Base-by-base conservation (phyloP, 2,797 vertebrate species). In the Tokudaia tokunoshimensis region DNA sequence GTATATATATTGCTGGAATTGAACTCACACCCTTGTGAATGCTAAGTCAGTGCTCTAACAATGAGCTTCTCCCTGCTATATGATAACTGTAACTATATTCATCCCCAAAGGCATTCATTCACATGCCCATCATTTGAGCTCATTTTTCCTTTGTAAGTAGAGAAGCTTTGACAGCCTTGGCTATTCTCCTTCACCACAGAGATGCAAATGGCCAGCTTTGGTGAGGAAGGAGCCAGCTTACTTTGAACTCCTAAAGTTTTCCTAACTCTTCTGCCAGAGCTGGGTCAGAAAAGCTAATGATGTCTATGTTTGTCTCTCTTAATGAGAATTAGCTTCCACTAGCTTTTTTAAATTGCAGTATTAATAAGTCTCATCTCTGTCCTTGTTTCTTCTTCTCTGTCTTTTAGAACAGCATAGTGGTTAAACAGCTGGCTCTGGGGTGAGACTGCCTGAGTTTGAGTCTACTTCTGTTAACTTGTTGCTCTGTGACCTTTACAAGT, bases 21-120 rank as follows among this genome's bases (percentile, higher is more conserved):
- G 29, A 34, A 61, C 55, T 19, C 29, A 15, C 19, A 11, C 19
- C 13, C 37, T 59, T 61, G 37, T 37, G 4, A 14, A 17, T 44
- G 37, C 57, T 41, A 82, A 83, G 37, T 31, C 2, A 20, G 26
- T 12, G 15, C 59, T 90, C 59, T 65, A 8, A 22, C 13, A 47
- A 24, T 12, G 31, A 65, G 11, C 41, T 63, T n/a, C 52, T 41
- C 29, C 37, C 72, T 24, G 11, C 8, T 14, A 31, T 31, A 50
- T 57, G 9, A 41, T 37, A 13, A 29, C 70, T 91, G 81, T 91
- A 88, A 79, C 72, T 29, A 94, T 72, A 85, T 91, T 94, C 63
- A 81, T 26, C 9, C 26, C 22, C 63, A 95, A 84, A 65, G 15
- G 72, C 15, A 63, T 59, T 63, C 12, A 12, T 26, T 59, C 41